A percentile compares a stretch with the other conserved stretches of the same genome.
Conservation (phyloP, 2,113 vertebrate species). For the Callopanchax toddi region DNA sequence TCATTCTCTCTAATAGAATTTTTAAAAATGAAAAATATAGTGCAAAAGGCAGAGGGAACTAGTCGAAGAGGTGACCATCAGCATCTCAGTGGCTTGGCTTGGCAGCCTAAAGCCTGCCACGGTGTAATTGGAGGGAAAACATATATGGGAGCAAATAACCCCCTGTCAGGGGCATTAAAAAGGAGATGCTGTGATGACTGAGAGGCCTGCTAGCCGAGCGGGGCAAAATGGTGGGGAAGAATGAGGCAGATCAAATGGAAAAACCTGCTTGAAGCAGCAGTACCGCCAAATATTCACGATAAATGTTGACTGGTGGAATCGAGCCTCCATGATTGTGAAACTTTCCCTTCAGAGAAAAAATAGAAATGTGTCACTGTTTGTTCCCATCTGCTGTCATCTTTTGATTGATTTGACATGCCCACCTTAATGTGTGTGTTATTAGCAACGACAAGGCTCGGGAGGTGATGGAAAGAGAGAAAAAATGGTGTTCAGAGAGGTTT, state of each 20-base stretch:
- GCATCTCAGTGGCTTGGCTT: conserved; percentile 71
- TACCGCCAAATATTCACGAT: conserved; percentile 78
- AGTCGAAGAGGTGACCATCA: conserved; percentile 84
- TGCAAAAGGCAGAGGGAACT: conserved; percentile 80
- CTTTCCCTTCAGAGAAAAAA: conserved; percentile 46
- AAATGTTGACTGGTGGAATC: conserved; percentile 71
- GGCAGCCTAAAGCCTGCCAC: conserved; percentile 80
- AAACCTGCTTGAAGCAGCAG: conserved; percentile 61
- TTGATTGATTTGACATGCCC: conserved; percentile 54
- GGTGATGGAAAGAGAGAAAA: conserved; percentile 37
- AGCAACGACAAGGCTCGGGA: conserved; percentile 40
- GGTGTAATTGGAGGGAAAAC: conserved; percentile 86
- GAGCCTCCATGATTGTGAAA: conserved; percentile 57
- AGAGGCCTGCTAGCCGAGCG: conserved; percentile 71
- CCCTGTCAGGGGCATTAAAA: conserved; percentile 85
- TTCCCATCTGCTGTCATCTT: conserved; percentile 31
- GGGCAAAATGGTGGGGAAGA: conserved; percentile 79
- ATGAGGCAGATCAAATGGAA: conserved; percentile 78
- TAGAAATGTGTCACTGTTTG: conserved; percentile 51
- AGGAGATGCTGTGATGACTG: conserved; percentile 79
- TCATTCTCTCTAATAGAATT: conserved; percentile 79
- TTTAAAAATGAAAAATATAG: conserved; percentile 84
- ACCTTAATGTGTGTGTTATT: conserved; percentile 64
- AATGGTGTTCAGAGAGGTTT: conserved; percentile 17
- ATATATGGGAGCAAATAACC: conserved; percentile 87